These are phyloP conservation scores for Apamea monoglypha DNA, from an alignment of 2,888 invertebrate species.

Conservation along the genomic window DNA sequence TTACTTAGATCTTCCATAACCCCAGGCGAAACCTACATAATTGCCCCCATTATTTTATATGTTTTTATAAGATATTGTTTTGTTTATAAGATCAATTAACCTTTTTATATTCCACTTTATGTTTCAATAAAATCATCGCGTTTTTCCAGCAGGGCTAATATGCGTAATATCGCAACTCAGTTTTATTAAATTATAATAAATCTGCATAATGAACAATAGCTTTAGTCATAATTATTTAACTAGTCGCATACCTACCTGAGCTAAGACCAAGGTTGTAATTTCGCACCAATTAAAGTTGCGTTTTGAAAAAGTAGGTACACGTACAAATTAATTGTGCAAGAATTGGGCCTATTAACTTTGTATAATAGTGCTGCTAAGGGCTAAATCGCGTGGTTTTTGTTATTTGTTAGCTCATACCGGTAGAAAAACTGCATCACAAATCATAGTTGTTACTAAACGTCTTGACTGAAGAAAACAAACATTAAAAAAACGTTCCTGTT, in stretches of 20 bases:
- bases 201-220: conserved; percentile 63
- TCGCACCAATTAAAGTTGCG: conserved; percentile 58
- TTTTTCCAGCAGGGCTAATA: conserved; percentile 24
- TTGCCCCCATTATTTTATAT: neutral
- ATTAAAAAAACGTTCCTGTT: conserved; percentile 21
- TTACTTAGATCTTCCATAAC: neutral
- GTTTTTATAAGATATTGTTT: neutral
- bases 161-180: conserved; percentile 43
- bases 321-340: conserved; percentile 50
- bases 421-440: conserved; percentile 31
- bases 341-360: conserved; percentile 53
- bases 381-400: conserved; percentile 62
- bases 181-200: conserved; percentile 48
- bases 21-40: neutral
- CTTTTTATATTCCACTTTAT: conserved; percentile 3
- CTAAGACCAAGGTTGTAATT: conserved; percentile 42
- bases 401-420: conserved; percentile 53
- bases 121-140: conserved; percentile 6
- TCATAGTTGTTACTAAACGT: conserved; percentile 8
- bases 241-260: conserved; percentile 31
- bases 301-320: conserved; percentile 45
- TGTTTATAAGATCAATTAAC: neutral
- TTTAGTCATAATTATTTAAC: conserved; percentile 53
- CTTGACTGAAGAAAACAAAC: conserved; percentile 17
- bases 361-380: conserved; percentile 57